Conservation (phyloP, 2,797 vertebrate species). For the Danio albolineatus region DNA sequence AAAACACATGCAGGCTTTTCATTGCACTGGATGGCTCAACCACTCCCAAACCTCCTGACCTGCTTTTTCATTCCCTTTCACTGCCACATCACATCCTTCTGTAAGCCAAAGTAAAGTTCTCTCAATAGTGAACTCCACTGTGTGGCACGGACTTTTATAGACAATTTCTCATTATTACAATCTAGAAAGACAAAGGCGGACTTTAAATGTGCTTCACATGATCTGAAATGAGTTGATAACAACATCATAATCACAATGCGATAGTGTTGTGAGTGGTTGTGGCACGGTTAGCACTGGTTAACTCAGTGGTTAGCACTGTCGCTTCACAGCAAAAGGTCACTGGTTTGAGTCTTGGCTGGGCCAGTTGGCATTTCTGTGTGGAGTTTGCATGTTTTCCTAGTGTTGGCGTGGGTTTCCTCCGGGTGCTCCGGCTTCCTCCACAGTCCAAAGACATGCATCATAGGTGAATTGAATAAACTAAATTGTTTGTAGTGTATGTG, state of each 20-base stretch:
- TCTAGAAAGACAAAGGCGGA: background rate
- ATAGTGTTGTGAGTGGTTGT: background rate
- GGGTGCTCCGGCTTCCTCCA: too few species aligned
- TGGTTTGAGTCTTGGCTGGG: too few species aligned
- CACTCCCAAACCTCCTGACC: conserved; percentile 29
- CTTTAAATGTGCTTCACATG: background rate
- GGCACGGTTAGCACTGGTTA: too few species aligned
- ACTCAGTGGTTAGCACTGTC: too few species aligned
- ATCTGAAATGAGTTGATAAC: background rate
- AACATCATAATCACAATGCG: background rate
- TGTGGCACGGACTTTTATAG: conserved; percentile 18
- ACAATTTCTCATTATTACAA: conserved; percentile 1
- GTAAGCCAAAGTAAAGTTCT: conserved; percentile 27
- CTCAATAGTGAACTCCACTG: background rate
- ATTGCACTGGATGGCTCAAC: background rate
- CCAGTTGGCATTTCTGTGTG: too few species aligned
- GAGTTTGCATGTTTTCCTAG: too few species aligned
- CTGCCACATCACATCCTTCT: conserved; percentile 29
- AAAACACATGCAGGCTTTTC: background rate
- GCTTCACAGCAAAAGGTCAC: too few species aligned
- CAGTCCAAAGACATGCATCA: too few species aligned
- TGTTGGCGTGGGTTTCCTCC: too few species aligned
- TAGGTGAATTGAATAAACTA: too few species aligned
- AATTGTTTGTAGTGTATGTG: too few species aligned
- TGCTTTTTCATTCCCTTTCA: conserved; percentile 17